phyloP scores from a whole-genome alignment of 1,140 invertebrate genomes.

The Trinorchestia longiramus region DNA sequence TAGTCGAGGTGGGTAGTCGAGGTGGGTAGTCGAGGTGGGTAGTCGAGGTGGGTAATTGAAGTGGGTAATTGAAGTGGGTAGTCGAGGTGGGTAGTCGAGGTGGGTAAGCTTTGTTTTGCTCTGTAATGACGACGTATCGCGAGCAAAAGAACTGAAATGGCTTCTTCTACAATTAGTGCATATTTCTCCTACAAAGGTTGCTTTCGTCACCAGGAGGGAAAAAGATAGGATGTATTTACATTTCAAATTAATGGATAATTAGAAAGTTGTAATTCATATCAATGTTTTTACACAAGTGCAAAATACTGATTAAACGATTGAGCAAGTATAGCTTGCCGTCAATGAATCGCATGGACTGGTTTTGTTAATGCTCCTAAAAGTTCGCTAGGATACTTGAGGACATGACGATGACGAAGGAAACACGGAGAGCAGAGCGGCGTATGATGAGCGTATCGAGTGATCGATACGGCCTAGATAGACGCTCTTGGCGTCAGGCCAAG shows the following conservation, averaged over 20 bases:
- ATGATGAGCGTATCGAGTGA: conserved; percentile 14
- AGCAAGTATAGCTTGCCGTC: background rate
- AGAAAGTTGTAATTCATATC: background rate
- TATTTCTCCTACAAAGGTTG: background rate
- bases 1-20: too few relatives aligned
- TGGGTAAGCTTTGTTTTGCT: too few relatives aligned
- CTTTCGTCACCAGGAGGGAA: background rate
- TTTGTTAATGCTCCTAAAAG: too few relatives aligned
- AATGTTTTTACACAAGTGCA: background rate
- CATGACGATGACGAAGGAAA: background rate
- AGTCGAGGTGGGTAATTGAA: too few relatives aligned
- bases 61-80: too few relatives aligned
- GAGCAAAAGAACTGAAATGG: too few relatives aligned
- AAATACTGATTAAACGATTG: background rate
- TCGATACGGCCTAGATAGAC: conserved; percentile 36
- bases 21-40: too few relatives aligned
- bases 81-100: too few relatives aligned
- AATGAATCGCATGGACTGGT: too few relatives aligned
- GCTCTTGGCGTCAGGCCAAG: background rate
- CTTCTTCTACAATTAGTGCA: background rate
- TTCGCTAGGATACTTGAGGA: too few relatives aligned
- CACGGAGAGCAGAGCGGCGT: background rate
- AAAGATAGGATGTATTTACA: background rate
- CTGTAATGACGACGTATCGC: too few relatives aligned
- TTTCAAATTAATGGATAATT: background rate